phyloP scores from a whole-genome alignment of 1,140 invertebrate species.

The Pseudomyrmex concolor region DNA sequence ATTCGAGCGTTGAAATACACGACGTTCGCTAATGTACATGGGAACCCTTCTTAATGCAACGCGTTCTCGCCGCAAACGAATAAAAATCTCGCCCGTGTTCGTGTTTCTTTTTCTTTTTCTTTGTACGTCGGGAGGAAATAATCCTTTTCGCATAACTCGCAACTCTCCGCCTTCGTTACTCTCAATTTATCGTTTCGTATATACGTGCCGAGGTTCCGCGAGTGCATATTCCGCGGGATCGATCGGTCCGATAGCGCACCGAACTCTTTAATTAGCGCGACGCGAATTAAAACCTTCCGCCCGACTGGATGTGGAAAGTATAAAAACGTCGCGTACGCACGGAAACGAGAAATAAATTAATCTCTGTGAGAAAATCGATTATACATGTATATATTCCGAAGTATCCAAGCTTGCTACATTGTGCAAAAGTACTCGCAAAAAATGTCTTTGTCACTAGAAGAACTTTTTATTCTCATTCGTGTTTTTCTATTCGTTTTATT shows the following conservation, averaged over 20 bases:
- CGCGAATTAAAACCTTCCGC: conserved; percentile 54
- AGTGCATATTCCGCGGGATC: conserved; percentile 40
- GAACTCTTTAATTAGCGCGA: conserved; percentile 52
- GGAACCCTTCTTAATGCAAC: conserved; percentile 7
- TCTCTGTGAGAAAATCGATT: conserved; percentile 44
- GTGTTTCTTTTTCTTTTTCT: neutral
- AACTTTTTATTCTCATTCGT: conserved; percentile 3
- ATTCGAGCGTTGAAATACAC: neutral
- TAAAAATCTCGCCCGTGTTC: conserved; percentile 26
- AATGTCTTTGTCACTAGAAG: conserved; percentile 19
- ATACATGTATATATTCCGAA: neutral
- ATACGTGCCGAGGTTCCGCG: neutral
- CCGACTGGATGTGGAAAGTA: conserved; percentile 15
- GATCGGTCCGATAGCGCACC: conserved; percentile 52
- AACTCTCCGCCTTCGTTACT: neutral
- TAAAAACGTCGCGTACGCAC: conserved; percentile 43
- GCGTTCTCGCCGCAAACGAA: conserved; percentile 21
- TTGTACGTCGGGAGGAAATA: neutral
- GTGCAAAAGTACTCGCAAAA: neutral
- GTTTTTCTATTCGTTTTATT: neutral
- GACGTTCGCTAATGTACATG: too few relatives aligned
- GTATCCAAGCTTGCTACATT: conserved; percentile 5
- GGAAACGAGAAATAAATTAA: conserved; percentile 42
- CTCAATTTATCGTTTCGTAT: conserved; percentile 26
- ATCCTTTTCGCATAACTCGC: conserved; percentile 20